A percentile compares a stretch with the other conserved stretches of the same genome.
phyloP scores from a whole-genome alignment of 2,888 invertebrate species.

The Limnephilus marmoratus region DNA sequence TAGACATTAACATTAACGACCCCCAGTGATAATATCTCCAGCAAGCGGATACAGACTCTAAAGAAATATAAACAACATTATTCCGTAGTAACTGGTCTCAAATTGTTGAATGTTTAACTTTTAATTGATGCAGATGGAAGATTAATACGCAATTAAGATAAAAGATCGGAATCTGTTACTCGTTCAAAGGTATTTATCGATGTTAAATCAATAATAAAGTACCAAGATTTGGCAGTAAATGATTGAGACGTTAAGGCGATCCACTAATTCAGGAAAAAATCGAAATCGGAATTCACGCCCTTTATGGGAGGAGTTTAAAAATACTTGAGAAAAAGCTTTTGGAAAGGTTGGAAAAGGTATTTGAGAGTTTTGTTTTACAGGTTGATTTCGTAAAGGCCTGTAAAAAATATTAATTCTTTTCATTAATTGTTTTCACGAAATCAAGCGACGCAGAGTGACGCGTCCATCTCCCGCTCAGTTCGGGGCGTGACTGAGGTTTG shows the following conservation, averaged over 20 bases:
- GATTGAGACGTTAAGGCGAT: not conserved
- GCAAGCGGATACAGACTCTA: not conserved
- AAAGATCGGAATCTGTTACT: not conserved
- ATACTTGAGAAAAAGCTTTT: too few relatives aligned
- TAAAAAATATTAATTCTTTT: too few relatives aligned
- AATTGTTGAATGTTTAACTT: not conserved
- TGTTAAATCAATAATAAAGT: not conserved
- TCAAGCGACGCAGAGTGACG: too few relatives aligned
- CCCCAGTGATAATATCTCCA: conserved; percentile 9
- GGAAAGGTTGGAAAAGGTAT: too few relatives aligned
- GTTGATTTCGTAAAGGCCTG: too few relatives aligned
- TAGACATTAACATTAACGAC: conserved; percentile 54
- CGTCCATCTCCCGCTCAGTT: too few relatives aligned
- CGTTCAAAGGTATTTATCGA: not conserved
- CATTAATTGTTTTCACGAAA: too few relatives aligned
- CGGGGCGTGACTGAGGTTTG: too few relatives aligned
- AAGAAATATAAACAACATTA: conserved; percentile 12
- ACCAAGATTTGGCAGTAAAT: not conserved
- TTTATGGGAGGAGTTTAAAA: too few relatives aligned
- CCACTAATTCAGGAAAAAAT: too few relatives aligned
- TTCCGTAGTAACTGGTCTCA: not conserved
- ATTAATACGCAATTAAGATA: not conserved
- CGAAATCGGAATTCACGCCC: too few relatives aligned
- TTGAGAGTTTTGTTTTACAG: too few relatives aligned
- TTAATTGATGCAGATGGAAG: not conserved